A percentile compares a stretch with the other conserved stretches of the same genome.
Evolutionary conservation across 2,888 invertebrate species (phyloP).

Genomic region (Acrobasis repandana): DNA sequence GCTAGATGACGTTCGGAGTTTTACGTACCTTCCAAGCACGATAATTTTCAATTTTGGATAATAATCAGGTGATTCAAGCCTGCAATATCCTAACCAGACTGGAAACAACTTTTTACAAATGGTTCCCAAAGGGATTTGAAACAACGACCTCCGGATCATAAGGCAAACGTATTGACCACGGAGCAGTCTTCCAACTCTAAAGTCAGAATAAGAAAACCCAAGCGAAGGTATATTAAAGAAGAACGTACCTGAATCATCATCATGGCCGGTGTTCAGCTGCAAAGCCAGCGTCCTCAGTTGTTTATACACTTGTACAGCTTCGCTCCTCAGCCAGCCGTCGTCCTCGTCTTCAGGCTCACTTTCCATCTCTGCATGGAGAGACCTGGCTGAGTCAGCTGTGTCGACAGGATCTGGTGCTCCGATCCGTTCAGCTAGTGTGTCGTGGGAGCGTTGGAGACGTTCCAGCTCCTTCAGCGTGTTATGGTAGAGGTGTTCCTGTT

Average conservation of each 20-base stretch:
- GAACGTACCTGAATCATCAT: constrained; percentile 86
- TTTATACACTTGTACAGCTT: constrained; percentile 88
- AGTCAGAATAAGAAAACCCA: too few species aligned
- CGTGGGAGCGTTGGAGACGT: constrained; percentile 87
- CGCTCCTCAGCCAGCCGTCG: constrained; percentile 84
- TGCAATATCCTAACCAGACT: too few species aligned
- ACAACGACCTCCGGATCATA: too few species aligned
- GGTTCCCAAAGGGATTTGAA: too few species aligned
- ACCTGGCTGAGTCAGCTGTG: constrained; percentile 80
- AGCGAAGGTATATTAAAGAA: not conserved
- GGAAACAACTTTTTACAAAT: too few species aligned
- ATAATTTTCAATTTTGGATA: too few species aligned
- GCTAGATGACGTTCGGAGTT: too few species aligned
- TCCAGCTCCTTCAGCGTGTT: constrained; percentile 86
- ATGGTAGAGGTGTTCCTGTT: constrained; percentile 78
- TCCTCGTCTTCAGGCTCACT: constrained; percentile 84
- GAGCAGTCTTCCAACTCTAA: too few species aligned
- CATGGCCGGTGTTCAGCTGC: constrained; percentile 89
- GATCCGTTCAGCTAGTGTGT: constrained; percentile 87
- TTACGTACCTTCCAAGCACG: too few species aligned
- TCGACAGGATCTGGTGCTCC: constrained; percentile 83
- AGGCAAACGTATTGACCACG: too few species aligned
- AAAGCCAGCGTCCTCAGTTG: constrained; percentile 88
- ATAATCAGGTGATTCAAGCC: too few species aligned
- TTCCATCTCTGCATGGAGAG: constrained; percentile 96